A percentile compares a stretch with the other conserved stretches of the same genome.
These are phyloP conservation scores for Poeciliopsis turneri DNA, from an alignment of 2,797 vertebrate genomes.

Conservation along the genomic window DNA sequence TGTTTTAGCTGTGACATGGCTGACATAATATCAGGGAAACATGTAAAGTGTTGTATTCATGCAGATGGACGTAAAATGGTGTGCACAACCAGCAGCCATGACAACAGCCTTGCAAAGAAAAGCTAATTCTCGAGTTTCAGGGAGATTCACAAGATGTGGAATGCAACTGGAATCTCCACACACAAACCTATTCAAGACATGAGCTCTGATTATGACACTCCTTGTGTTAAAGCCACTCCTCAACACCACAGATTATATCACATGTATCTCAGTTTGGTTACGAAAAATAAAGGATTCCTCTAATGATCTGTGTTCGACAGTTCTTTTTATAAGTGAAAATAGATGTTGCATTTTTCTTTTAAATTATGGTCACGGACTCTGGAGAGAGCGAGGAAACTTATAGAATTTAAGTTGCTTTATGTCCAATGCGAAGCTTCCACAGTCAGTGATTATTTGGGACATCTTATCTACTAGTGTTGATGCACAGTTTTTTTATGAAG, in stretches of 20 bases:
- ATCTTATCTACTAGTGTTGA: not conserved
- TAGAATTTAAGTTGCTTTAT: not conserved
- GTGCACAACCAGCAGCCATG: not conserved
- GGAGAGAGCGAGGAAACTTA: not conserved
- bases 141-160: not conserved
- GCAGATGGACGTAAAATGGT: not conserved
- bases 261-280: not conserved
- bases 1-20: not conserved
- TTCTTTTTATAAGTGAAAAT: not conserved
- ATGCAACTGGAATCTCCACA: not conserved
- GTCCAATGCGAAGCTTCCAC: not conserved
- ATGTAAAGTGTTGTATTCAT: not conserved
- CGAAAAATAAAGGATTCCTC: not conserved
- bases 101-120: not conserved
- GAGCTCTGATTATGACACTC: not conserved
- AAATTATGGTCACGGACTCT: not conserved
- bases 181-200: not conserved
- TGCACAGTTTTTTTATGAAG: not conserved
- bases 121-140: not conserved
- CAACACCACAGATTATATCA: not conserved
- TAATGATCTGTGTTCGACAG: not conserved
- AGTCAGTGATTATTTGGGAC: not conserved
- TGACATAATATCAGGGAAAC: not conserved
- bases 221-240: not conserved
- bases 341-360: not conserved